A percentile compares a stretch with the other conserved stretches of the same genome.
Conservation (phyloP, 92 coral and sea anemone genomes). For the Galaxea fascicularis region DNA sequence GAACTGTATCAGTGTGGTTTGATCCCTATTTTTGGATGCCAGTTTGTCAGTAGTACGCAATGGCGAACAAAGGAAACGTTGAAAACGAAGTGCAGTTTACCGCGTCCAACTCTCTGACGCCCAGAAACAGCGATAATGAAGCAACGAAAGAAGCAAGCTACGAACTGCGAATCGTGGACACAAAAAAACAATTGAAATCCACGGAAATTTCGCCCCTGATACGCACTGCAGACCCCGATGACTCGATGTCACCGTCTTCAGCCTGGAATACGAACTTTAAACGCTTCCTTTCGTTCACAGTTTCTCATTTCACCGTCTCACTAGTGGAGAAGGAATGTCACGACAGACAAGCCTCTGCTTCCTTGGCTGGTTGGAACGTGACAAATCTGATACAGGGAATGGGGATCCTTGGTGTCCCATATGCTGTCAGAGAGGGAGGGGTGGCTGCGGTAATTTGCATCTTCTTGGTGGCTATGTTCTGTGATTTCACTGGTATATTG, state of each 20-base stretch:
- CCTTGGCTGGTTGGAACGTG: constrained; percentile 92
- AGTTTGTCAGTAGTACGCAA: neutral
- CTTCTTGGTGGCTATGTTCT: constrained; percentile 82
- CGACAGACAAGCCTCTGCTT: constrained; percentile 86
- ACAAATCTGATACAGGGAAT: constrained; percentile 91
- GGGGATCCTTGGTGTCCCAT: constrained; percentile 94
- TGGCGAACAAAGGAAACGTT: constrained; percentile 37
- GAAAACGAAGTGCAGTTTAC: constrained; percentile 58
- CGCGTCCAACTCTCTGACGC: constrained; percentile 30
- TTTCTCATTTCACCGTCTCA: constrained; percentile 70
- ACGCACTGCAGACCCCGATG: constrained; percentile 31
- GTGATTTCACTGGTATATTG: constrained; percentile 88
- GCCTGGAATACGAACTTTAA: constrained; percentile 71
- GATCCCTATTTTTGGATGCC: neutral
- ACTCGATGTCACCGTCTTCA: constrained; percentile 47
- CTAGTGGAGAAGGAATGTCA: constrained; percentile 78
- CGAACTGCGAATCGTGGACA: constrained; percentile 22
- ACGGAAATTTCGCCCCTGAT: constrained; percentile 41
- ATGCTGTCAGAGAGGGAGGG: constrained; percentile 91
- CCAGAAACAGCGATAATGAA: constrained; percentile 49
- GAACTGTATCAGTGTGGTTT: neutral
- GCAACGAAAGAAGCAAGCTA: constrained; percentile 45
- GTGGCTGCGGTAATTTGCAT: constrained; percentile 83
- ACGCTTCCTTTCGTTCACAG: constrained; percentile 79
- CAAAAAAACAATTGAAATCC: constrained; percentile 17